Evolutionary conservation across 2,113 vertebrate species (phyloP).

Genomic region (Talpa occidentalis): DNA sequence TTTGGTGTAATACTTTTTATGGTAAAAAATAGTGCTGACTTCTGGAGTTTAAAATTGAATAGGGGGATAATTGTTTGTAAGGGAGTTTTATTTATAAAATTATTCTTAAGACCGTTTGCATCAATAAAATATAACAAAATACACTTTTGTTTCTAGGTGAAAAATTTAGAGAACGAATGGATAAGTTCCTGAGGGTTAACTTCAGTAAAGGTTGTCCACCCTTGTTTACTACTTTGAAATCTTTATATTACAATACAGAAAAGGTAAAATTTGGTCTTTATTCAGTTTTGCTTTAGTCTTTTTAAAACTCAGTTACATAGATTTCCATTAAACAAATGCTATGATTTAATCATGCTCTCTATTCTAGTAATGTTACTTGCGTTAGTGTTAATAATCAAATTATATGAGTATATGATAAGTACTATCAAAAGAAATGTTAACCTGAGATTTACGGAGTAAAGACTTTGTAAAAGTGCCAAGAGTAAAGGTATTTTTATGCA

Average conservation of each 20-base stretch:
- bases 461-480: neutral
- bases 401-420: neutral
- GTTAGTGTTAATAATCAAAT: slow-evolving; percentile 49
- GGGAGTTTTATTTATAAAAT: slow-evolving; percentile 53
- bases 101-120: slow-evolving; percentile 70
- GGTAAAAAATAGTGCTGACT: neutral
- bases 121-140: slow-evolving; percentile 82
- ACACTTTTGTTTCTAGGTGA: slow-evolving; percentile 88
- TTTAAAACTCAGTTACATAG: slow-evolving; percentile 53
- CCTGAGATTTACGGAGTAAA: neutral
- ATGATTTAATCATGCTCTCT: slow-evolving; percentile 65
- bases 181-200: slow-evolving; percentile 89
- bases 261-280: slow-evolving; percentile 88
- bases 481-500: neutral
- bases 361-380: neutral
- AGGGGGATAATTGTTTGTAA: slow-evolving; percentile 34
- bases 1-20: slow-evolving; percentile 22
- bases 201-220: slow-evolving; percentile 90
- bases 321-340: slow-evolving; percentile 45
- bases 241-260: slow-evolving; percentile 89
- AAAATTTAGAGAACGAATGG: slow-evolving; percentile 89
- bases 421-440: slow-evolving; percentile 30
- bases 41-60: neutral
- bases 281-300: slow-evolving; percentile 78
- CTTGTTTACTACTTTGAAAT: slow-evolving; percentile 91